These are phyloP conservation scores for Pammene aurita DNA, from an alignment of 2,888 invertebrate species.

Conservation along the genomic window DNA sequence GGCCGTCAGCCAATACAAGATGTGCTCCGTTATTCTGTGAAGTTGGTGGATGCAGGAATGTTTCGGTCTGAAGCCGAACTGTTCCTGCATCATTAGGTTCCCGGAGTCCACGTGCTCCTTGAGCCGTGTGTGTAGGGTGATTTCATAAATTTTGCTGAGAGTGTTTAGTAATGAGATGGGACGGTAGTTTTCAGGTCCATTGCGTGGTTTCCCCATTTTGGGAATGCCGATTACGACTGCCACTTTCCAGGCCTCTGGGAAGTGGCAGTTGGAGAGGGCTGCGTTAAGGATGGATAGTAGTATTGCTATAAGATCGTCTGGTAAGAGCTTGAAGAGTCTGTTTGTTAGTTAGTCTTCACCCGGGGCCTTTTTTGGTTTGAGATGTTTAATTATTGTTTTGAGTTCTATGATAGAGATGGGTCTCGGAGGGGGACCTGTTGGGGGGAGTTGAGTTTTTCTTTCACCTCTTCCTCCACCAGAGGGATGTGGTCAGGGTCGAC, in stretches of 20 bases:
- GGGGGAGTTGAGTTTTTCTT: background rate
- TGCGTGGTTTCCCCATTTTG: background rate
- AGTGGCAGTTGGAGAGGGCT: background rate
- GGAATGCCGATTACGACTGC: background rate
- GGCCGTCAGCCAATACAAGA: background rate
- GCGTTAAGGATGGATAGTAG: too few species aligned
- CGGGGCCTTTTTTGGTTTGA: background rate
- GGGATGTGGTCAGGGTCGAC: background rate
- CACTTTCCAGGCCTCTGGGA: background rate
- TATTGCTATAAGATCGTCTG: too few species aligned
- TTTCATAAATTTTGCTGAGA: background rate
- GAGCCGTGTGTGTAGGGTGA: background rate
- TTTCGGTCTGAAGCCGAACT: background rate
- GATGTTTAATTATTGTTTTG: background rate
- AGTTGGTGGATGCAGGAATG: background rate
- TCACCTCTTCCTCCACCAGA: background rate
- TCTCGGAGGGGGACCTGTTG: background rate
- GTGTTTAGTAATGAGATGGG: background rate
- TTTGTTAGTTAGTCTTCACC: background rate
- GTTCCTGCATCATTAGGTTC: background rate
- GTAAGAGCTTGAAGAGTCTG: too few species aligned
- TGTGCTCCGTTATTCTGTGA: background rate
- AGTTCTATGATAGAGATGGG: background rate
- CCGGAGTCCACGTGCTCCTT: background rate
- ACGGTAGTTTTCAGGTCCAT: background rate